Percentiles rank a stretch among this genome's conserved stretches.
Conservation (phyloP, 2,888 invertebrate genomes). For the Lepetodrilus schrolli region DNA sequence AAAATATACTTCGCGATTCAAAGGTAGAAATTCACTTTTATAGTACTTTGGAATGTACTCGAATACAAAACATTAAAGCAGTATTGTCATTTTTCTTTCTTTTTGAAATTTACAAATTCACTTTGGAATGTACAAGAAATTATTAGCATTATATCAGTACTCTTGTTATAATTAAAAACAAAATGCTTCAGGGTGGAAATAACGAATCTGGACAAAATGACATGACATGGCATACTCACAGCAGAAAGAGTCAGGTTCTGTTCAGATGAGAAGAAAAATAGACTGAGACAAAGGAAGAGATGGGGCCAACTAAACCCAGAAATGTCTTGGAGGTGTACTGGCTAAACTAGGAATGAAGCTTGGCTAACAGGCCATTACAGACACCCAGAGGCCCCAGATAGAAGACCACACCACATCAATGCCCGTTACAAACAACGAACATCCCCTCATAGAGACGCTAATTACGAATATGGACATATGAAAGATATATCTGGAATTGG, state of each 20-base stretch:
- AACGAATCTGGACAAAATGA: neutral
- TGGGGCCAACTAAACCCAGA: neutral
- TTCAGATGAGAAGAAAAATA: neutral
- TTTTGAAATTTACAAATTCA: no score
- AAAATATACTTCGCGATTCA: no score
- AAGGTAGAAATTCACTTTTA: no score
- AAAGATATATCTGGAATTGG: neutral
- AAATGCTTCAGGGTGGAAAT: neutral
- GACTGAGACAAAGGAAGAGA: slow-evolving; percentile 8
- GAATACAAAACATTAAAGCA: no score
- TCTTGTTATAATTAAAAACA: neutral
- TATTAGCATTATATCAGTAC: no score
- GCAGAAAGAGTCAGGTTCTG: neutral
- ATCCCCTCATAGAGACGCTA: neutral
- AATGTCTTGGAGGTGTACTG: neutral
- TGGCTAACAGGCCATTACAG: slow-evolving; percentile 20
- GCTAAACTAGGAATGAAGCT: neutral
- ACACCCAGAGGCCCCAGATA: neutral
- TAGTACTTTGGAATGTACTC: no score
- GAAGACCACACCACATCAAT: neutral
- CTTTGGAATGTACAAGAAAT: no score
- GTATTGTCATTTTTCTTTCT: no score
- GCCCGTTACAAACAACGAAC: neutral
- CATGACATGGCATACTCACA: neutral
- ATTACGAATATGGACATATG: neutral